Evolutionary conservation across 2,888 invertebrate genomes (phyloP).

Genomic region (Apodemia hepburni): DNA sequence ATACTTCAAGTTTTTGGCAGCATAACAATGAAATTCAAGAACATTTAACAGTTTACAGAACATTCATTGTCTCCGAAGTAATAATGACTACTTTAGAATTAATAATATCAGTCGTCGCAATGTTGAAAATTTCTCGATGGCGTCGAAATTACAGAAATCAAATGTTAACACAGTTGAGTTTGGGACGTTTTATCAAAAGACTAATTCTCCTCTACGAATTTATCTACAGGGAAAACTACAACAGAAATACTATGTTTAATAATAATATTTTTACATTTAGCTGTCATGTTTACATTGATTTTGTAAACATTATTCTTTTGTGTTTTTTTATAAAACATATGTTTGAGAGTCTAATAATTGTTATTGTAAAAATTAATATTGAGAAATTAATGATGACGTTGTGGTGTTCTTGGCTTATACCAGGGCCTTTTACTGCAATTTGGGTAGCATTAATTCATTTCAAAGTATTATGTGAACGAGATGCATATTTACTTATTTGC

Average conservation of each 20-base stretch:
- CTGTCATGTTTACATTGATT: conserved; percentile 58
- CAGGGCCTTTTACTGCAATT: conserved; percentile 46
- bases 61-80: conserved; percentile 57
- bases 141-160: conserved; percentile 67
- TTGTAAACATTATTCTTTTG: conserved; percentile 59
- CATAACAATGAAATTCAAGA: conserved; percentile 25
- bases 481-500: conserved; percentile 53
- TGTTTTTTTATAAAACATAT: conserved; percentile 68
- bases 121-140: conserved; percentile 59
- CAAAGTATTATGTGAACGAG: conserved; percentile 39
- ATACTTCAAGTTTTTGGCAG: conserved; percentile 10
- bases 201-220: conserved; percentile 48
- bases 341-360: conserved; percentile 64
- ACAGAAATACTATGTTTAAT: conserved; percentile 29
- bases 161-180: conserved; percentile 66
- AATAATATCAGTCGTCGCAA: conserved; percentile 52
- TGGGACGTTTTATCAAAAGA: conserved; percentile 58
- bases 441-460: conserved; percentile 41
- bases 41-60: conserved; percentile 41
- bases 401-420: conserved; percentile 57
- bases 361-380: conserved; percentile 57
- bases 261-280: conserved; percentile 37
- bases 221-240: conserved; percentile 36
- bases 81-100: conserved; percentile 61
- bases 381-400: conserved; percentile 50